Conservation (phyloP, 1,140 invertebrate species). For the Tetragonula clypearis region DNA sequence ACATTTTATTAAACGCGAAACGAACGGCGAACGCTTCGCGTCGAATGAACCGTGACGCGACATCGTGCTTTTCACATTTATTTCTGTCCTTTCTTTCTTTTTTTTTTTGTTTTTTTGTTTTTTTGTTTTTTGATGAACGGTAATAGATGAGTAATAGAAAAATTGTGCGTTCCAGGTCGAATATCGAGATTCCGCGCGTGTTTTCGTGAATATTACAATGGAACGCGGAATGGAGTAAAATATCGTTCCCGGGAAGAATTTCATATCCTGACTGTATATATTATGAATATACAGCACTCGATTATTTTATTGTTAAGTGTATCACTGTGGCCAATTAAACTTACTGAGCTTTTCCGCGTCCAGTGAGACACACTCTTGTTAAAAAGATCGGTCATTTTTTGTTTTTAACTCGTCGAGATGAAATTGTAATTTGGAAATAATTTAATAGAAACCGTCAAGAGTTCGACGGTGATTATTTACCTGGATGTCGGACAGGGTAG, state of each 20-base stretch:
- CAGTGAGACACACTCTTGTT: neutral
- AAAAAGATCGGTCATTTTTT: neutral
- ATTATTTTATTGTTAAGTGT: neutral
- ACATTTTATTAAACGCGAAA: conserved; percentile 14
- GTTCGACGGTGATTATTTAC: conserved; percentile 77
- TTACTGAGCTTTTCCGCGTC: neutral
- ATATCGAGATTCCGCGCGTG: neutral
- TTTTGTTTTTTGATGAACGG: neutral
- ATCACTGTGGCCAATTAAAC: neutral
- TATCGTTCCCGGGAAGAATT: neutral
- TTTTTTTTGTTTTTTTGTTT: neutral
- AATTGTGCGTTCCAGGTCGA: neutral
- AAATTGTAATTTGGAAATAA: neutral
- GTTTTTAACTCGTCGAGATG: too few species aligned
- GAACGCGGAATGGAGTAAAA: neutral
- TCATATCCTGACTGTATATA: neutral
- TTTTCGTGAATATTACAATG: neutral
- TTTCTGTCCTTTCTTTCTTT: too few species aligned
- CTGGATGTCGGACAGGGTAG: conserved; percentile 93
- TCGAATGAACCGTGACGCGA: neutral
- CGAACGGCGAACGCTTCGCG: neutral
- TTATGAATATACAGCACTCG: too few species aligned
- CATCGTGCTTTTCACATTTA: neutral
- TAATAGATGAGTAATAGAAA: neutral
- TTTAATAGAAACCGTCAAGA: neutral